Evolutionary conservation across 64 coral and sea anemone genomes (phyloP).

Genomic region (Pachyseris speciosa): DNA sequence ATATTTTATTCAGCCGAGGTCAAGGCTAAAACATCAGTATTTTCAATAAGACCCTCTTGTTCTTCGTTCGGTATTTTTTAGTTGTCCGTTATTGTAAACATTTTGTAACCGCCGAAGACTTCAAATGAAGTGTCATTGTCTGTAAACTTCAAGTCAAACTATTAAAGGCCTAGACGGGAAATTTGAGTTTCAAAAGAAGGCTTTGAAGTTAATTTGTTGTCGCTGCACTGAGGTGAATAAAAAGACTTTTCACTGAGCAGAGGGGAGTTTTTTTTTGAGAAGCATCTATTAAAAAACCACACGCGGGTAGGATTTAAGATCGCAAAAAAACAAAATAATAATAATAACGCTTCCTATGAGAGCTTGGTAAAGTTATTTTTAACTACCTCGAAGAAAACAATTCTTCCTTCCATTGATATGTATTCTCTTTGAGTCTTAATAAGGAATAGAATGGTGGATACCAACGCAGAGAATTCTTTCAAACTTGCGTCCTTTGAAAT

Average conservation of each 20-base stretch:
- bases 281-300: too few species aligned
- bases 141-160: not conserved
- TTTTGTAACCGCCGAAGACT: not conserved
- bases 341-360: not conserved
- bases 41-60: not conserved
- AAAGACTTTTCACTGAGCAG: too few species aligned
- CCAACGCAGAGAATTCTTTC: conserved; percentile 9
- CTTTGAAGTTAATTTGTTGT: not conserved
- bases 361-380: not conserved
- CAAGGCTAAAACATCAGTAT: not conserved
- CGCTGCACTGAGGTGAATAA: not conserved
- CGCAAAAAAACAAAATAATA: too few species aligned
- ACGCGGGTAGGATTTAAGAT: too few species aligned
- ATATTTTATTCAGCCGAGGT: not conserved
- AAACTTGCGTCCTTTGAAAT: not conserved
- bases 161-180: not conserved
- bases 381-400: not conserved
- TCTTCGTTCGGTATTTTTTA: too few species aligned
- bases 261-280: conserved; percentile 16
- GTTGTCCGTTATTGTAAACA: not conserved
- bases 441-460: not conserved
- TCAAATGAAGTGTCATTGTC: not conserved
- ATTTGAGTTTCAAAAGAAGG: not conserved
- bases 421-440: not conserved
- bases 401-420: not conserved